These are phyloP conservation scores for Diuraphis noxia DNA, from an alignment of 1,140 invertebrate genomes.

Conservation along the genomic window DNA sequence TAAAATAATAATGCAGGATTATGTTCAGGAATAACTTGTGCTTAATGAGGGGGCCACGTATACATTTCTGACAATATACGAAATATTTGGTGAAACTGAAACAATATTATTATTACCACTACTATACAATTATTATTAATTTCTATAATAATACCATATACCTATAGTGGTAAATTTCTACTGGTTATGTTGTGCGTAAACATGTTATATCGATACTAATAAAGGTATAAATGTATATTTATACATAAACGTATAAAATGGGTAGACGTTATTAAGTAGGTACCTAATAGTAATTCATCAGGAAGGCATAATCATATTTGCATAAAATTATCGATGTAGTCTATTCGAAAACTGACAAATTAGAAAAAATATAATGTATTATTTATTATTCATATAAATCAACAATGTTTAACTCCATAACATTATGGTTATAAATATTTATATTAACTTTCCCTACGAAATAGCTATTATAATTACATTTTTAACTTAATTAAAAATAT, in stretches of 20 bases:
- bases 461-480: constrained; percentile 1
- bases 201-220: not conserved
- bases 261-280: not conserved
- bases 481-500: constrained; percentile 5
- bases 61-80: not conserved
- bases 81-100: not conserved
- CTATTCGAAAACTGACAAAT: not conserved
- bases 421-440: not conserved
- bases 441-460: not conserved
- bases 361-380: not conserved
- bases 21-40: not conserved
- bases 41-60: not conserved
- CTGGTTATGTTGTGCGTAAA: not conserved
- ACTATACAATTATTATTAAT: not conserved
- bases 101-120: not conserved
- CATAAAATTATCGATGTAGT: not conserved
- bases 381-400: not conserved
- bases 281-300: no score
- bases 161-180: not conserved
- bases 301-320: not conserved
- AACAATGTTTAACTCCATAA: not conserved
- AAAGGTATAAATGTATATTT: not conserved
- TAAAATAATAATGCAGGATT: not conserved
- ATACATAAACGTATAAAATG: not conserved
- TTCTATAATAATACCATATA: not conserved